Evolutionary conservation across 2,113 vertebrate species (phyloP).

Genomic region (Prietella phreatophila): DNA sequence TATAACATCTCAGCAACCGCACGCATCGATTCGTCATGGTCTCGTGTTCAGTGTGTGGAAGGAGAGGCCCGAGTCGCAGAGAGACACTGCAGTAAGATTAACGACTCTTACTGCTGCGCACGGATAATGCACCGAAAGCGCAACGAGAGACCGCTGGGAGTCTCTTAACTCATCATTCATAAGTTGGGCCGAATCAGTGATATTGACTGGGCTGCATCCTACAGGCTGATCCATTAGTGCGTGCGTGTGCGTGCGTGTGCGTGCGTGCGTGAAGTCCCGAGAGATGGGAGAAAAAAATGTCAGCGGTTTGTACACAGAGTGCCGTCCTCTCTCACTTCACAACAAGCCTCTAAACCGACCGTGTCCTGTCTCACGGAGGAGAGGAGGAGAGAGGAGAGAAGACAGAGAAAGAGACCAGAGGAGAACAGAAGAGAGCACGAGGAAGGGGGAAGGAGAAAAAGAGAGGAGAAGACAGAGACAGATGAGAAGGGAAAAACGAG

Average conservation of each 20-base stretch:
- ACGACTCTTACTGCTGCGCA: constrained; percentile 12
- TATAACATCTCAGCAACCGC: background rate
- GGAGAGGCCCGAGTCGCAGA: background rate
- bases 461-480: background rate
- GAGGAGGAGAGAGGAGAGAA: background rate
- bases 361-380: constrained; percentile 62
- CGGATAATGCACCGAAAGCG: constrained; percentile 48
- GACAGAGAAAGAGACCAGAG: background rate
- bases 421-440: background rate
- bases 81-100: background rate
- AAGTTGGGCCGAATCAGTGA: constrained; percentile 38
- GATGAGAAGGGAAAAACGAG: background rate
- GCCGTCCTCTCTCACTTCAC: constrained; percentile 55
- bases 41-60: background rate
- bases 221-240: constrained; percentile 38
- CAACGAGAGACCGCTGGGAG: constrained; percentile 61
- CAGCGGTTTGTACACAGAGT: constrained; percentile 8
- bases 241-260: constrained; percentile 27
- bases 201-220: constrained; percentile 43
- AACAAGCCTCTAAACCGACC: constrained; percentile 67
- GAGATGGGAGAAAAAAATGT: constrained; percentile 26
- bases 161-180: constrained; percentile 52
- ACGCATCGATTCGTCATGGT: background rate
- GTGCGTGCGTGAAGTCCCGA: constrained; percentile 26
- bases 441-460: background rate